Conservation (phyloP, 2,888 invertebrate species). For the Dugesia japonica region DNA sequence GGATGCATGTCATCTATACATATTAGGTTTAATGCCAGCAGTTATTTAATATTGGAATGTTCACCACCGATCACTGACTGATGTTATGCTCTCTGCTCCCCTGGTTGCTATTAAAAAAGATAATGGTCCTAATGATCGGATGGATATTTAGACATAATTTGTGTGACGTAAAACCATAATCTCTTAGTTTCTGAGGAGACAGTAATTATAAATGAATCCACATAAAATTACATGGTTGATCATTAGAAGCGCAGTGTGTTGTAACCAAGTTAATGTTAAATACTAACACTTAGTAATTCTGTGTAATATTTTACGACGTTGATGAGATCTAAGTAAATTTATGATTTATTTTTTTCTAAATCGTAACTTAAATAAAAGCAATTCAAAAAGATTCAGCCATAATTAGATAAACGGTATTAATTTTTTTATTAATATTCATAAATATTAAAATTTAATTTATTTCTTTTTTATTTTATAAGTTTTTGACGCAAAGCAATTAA, state of each 20-base stretch:
- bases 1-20: background rate
- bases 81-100: background rate
- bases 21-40: conserved; percentile 9
- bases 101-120: background rate
- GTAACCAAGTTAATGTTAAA: background rate
- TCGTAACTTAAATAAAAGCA: too few relatives aligned
- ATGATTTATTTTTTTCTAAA: background rate
- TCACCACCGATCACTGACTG: background rate
- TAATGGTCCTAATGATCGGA: conserved; percentile 15
- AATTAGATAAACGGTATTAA: too few relatives aligned
- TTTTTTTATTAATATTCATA: too few relatives aligned
- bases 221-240: conserved; percentile 8
- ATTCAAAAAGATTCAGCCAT: too few relatives aligned
- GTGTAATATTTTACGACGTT: background rate
- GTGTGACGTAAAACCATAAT: conserved; percentile 1
- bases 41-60: conserved; percentile 7
- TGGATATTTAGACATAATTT: background rate
- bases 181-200: conserved; percentile 15
- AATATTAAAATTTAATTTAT: too few relatives aligned
- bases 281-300: background rate
- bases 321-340: background rate
- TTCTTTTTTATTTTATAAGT: too few relatives aligned
- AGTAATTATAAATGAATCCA: conserved; percentile 1
- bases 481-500: too few relatives aligned
- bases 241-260: conserved; percentile 8